Evolutionary conservation across 2,797 vertebrate species (phyloP).

Genomic region (Paramormyrops hopkinsi): DNA sequence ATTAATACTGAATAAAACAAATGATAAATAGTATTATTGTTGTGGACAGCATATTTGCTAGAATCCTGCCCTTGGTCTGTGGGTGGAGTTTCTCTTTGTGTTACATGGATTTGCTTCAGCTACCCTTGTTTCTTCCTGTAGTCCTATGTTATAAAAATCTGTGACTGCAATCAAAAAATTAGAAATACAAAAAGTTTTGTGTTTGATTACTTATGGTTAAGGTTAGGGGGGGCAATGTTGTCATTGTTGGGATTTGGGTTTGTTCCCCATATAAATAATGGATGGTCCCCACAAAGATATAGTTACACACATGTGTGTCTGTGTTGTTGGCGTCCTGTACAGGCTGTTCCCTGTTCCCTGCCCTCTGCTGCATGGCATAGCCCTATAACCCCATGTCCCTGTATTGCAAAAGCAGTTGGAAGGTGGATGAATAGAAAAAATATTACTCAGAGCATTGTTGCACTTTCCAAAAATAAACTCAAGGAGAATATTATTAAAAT

Average conservation of each 20-base stretch:
- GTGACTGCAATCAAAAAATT: too few species aligned
- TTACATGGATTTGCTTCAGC: too few species aligned
- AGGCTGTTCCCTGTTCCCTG: background rate
- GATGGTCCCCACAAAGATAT: background rate
- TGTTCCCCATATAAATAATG: background rate
- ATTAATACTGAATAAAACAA: too few species aligned
- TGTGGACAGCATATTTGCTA: too few species aligned
- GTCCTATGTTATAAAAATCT: too few species aligned
- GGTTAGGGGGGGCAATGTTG: too few species aligned
- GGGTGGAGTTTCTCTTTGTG: too few species aligned
- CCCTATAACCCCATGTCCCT: background rate
- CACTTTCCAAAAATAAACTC: background rate
- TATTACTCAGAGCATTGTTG: background rate
- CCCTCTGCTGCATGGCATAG: background rate
- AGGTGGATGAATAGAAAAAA: background rate
- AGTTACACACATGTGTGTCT: background rate
- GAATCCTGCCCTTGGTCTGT: too few species aligned
- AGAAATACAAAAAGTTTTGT: too few species aligned
- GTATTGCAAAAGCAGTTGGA: background rate
- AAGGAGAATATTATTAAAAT: background rate
- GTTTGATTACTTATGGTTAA: too few species aligned
- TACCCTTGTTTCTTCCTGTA: too few species aligned
- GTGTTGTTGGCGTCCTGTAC: background rate
- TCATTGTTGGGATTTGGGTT: background rate
- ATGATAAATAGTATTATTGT: too few species aligned